Conservation (phyloP, 2,888 invertebrate genomes). For the Pyrgus malvae region DNA sequence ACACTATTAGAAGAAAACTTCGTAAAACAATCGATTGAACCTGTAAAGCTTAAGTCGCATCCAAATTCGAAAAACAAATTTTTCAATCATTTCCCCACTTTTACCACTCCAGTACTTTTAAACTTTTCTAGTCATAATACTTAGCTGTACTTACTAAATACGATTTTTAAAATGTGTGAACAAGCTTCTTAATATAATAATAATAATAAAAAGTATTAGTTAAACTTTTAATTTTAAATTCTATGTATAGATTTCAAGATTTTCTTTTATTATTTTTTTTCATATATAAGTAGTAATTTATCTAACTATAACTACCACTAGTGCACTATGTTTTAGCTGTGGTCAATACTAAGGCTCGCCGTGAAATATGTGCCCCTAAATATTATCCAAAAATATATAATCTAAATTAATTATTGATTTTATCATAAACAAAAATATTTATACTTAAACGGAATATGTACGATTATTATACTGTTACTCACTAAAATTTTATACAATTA, state of each 20-base stretch:
- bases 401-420: slow-evolving; percentile 24
- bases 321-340: slow-evolving; percentile 79
- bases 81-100: slow-evolving; percentile 59
- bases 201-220: slow-evolving; percentile 81
- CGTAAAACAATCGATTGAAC: slow-evolving; percentile 38
- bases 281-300: slow-evolving; percentile 73
- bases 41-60: slow-evolving; percentile 37
- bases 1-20: slow-evolving; percentile 30
- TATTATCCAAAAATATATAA: slow-evolving; percentile 24
- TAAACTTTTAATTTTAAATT: slow-evolving; percentile 78
- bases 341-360: slow-evolving; percentile 70
- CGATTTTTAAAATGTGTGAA: slow-evolving; percentile 81
- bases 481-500: slow-evolving; percentile 26
- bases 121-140: slow-evolving; percentile 56
- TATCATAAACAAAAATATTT: slow-evolving; percentile 11
- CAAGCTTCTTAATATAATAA: slow-evolving; percentile 77
- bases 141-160: slow-evolving; percentile 75
- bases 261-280: slow-evolving; percentile 58
- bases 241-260: slow-evolving; percentile 80
- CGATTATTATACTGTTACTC: slow-evolving; percentile 9
- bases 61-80: slow-evolving; percentile 48
- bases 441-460: slow-evolving; percentile 13
- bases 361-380: slow-evolving; percentile 51
- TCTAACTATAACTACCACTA: slow-evolving; percentile 76
- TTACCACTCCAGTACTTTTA: slow-evolving; percentile 53